Base-by-base conservation (phyloP, 2,797 vertebrate species). In the Pangasius sanitwongsei region DNA sequence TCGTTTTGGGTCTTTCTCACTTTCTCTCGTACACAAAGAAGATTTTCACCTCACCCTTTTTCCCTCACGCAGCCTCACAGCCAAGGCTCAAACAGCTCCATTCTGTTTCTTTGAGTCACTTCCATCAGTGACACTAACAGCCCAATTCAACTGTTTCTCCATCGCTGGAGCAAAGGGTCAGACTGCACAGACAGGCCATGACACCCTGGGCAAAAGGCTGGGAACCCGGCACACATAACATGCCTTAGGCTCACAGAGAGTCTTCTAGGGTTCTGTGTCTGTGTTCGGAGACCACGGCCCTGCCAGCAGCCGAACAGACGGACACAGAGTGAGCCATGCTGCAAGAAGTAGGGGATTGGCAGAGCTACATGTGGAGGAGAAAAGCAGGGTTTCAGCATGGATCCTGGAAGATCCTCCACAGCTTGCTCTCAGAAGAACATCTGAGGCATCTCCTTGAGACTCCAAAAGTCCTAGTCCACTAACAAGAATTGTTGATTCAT, bases 221-320 rank as follows among this genome's bases (percentile, higher is more conserved):
- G 61, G 20, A 86, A 85, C 18, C 65, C 77, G 8, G 53, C 48
- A 74, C 50, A 59, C 55, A 41, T 55, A 85, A n/a, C 41, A 74
- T 31, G 65, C 44, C 55, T 82, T 72, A 37, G 28, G 31, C 28
- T 83, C 55, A 72, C 41, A 78, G 88, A 90, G 83, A 85, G n/a
- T 50, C 61, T 57, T 34, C 15, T 87, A 18, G 84, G 48, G 75
- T 81, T 6, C 50, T 78, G 75, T 5, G 53, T 65, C 67, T 89
- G 7, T 61, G 90, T 61, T 83, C 80, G 1, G 37, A 1, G 20
- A 37, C 55, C 80, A 7, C 6, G 37, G 25, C 25, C 37, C 31
- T 82, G 89, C 86, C 89, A 91, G 37, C 88, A 84, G 67, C 4
- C 20, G 12, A 88, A 88, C 90, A 90, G 89, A 91, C 75, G 87